A percentile compares a stretch with the other conserved stretches of the same genome.
Conservation (phyloP, 1,140 invertebrate genomes). For the Pseudomyrmex gracilis region DNA sequence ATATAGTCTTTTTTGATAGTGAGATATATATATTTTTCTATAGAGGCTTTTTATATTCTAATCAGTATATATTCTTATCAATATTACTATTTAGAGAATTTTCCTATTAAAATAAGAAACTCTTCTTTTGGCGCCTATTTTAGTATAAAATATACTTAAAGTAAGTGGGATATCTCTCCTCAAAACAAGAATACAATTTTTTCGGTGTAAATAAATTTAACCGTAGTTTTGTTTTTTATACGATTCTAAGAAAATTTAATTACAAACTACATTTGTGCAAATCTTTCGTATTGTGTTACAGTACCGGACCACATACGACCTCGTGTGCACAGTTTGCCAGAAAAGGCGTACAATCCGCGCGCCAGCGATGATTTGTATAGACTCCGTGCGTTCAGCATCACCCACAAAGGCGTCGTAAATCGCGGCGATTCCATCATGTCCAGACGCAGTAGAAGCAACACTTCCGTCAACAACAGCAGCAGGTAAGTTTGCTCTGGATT, state of each 20-base stretch:
- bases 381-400: conserved; percentile 95
- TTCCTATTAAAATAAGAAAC: too few species aligned
- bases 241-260: too few species aligned
- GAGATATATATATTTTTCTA: too few species aligned
- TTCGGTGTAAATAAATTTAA: conserved; percentile 5
- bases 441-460: conserved; percentile 91
- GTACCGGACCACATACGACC: conserved; percentile 93
- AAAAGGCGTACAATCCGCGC: conserved; percentile 93
- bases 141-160: too few species aligned
- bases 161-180: too few species aligned
- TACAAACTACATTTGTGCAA: not conserved
- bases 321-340: conserved; percentile 93
- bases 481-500: conserved; percentile 78
- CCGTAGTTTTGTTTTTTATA: not conserved
- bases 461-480: conserved; percentile 93
- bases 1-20: too few species aligned
- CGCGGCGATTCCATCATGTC: conserved; percentile 95
- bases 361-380: conserved; percentile 93
- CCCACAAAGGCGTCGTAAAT: conserved; percentile 95
- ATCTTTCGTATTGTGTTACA: conserved; percentile 79
- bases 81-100: too few species aligned
- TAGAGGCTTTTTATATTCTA: too few species aligned
- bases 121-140: too few species aligned
- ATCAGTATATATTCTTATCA: too few species aligned
- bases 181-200: too few species aligned